Conservation (phyloP, 2,797 vertebrate genomes). For the Enteromius paludinosus region DNA sequence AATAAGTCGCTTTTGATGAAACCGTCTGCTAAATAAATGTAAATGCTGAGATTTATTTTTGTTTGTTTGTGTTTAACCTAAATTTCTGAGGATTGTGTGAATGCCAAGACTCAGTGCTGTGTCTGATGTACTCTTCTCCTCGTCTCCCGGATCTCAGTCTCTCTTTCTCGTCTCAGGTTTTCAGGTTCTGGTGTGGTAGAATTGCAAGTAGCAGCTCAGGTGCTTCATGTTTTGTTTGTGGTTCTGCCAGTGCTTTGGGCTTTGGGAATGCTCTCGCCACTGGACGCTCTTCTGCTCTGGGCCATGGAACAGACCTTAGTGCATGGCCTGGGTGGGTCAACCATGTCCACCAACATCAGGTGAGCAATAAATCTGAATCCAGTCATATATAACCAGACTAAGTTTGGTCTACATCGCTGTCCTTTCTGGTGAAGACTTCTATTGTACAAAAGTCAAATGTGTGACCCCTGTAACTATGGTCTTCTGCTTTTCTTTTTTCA, state of each 20-base stretch:
- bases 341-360: conserved; percentile 93
- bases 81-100: background rate
- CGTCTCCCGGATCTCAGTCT: background rate
- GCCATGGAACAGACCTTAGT: conserved; percentile 92
- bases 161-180: conserved; percentile 77
- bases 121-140: background rate
- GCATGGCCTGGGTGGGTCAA: conserved; percentile 93
- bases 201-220: conserved; percentile 88
- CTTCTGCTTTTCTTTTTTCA: conserved; percentile 63
- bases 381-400: too few relatives aligned
- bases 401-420: background rate
- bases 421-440: background rate
- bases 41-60: background rate
- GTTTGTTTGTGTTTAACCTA: background rate
- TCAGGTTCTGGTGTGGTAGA: conserved; percentile 79
- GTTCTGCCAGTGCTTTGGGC: conserved; percentile 96
- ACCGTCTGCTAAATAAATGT: background rate
- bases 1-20: background rate
- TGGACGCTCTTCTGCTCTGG: conserved; percentile 95
- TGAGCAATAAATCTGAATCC: conserved; percentile 65
- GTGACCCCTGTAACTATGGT: background rate
- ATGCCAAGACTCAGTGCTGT: background rate
- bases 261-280: conserved; percentile 88
- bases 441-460: background rate
- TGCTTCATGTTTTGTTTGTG: conserved; percentile 92